Evolutionary conservation across 2,113 vertebrate genomes (phyloP).

Genomic region (Accipiter virgatus): DNA sequence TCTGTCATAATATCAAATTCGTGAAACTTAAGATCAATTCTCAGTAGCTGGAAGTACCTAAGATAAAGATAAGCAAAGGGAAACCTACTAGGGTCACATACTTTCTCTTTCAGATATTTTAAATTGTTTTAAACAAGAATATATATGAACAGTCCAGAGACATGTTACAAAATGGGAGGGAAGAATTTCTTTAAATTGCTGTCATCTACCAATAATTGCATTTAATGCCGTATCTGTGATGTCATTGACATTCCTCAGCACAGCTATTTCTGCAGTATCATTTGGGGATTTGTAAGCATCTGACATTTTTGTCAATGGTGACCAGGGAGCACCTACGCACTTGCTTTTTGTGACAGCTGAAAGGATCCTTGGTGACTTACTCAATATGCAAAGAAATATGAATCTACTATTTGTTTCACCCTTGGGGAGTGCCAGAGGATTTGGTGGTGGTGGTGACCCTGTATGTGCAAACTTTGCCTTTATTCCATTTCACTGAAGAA

Average conservation of each 20-base stretch:
- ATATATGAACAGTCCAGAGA: background rate
- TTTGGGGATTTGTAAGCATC: background rate
- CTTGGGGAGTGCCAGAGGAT: background rate
- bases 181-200: background rate
- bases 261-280: background rate
- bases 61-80: background rate
- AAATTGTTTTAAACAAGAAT: background rate
- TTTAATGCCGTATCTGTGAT: background rate
- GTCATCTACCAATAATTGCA: background rate
- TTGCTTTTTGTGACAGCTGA: background rate
- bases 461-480: background rate
- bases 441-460: background rate
- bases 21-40: conserved; percentile 17
- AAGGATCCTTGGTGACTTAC: background rate
- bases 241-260: background rate
- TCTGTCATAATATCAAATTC: background rate
- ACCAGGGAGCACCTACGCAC: background rate
- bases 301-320: background rate
- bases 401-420: background rate
- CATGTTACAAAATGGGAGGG: background rate
- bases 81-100: background rate
- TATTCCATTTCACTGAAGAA: background rate
- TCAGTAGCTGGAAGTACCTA: background rate
- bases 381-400: background rate
- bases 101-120: background rate